Conservation (phyloP, 2,888 invertebrate species). For the Sphaerophoria taeniata region DNA sequence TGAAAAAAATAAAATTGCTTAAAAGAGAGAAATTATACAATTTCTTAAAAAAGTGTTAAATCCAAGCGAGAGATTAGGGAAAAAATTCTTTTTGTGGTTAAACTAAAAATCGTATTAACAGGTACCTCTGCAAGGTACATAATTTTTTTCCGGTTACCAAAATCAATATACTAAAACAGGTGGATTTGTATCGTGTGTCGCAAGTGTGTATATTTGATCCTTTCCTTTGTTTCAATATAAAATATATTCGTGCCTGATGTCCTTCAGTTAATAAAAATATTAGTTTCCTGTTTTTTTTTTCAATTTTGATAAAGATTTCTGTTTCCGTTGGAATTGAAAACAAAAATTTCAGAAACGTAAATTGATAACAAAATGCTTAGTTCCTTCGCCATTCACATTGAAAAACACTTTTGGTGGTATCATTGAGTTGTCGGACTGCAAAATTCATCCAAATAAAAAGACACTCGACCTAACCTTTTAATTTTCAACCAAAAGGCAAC, state of each 20-base stretch:
- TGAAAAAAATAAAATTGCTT: conserved; percentile 9
- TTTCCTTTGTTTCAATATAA: conserved; percentile 10
- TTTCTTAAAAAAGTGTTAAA: conserved; percentile 4
- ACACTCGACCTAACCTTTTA: background rate
- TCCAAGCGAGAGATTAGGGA: background rate
- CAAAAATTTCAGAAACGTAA: background rate
- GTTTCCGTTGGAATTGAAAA: conserved; percentile 27
- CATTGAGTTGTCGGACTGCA: conserved; percentile 8
- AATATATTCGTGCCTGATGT: conserved; percentile 44
- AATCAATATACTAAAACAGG: conserved; percentile 57
- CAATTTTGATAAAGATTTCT: conserved; percentile 28
- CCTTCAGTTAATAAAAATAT: conserved; percentile 58
- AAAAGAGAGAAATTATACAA: conserved; percentile 8
- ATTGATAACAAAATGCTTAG: conserved; percentile 57
- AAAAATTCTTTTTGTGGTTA: background rate
- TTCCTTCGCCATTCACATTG: conserved; percentile 52
- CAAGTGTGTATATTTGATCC: conserved; percentile 12
- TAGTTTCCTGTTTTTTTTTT: conserved; percentile 18
- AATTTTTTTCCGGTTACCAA: conserved; percentile 12
- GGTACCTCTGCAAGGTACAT: conserved; percentile 21
- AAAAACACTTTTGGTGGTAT: conserved; percentile 56
- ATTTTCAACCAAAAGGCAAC: conserved; percentile 9
- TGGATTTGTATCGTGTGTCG: conserved; percentile 44
- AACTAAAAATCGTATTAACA: conserved; percentile 32
- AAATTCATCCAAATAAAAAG: conserved; percentile 14